Base-by-base conservation (phyloP, 2,888 invertebrate species). In the Cacoxenus indagator region DNA sequence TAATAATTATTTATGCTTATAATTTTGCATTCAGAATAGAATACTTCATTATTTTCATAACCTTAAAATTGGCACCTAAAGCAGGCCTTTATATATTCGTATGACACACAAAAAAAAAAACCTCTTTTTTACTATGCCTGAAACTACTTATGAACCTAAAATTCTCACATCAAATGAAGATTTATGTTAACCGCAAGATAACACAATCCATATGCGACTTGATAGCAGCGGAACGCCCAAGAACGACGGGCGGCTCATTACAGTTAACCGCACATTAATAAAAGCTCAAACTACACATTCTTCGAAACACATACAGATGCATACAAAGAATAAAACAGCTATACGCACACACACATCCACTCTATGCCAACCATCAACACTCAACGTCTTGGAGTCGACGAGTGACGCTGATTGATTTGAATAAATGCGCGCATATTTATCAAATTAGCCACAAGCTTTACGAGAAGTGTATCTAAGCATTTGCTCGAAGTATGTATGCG, bases 341-440 rank as follows among this genome's bases (percentile, higher is more conserved):
- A 48, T 62, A 51, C 51, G 43, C 9, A 62, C 26, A 24, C 22
- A 67, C 59, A 27, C 11, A 54, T 37, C 37, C 4, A 54, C 37
- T n/a, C 31, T 26, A 37, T 55, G 37, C 59, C 31, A n/a, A 17
- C 48, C 48, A 17, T 64, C 61, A 61, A 65, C 54, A 27, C 64
- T 43, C 64, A 29, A 45, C 54, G 8, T 70, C 68, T 17, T 51
- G 22, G 67, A 68, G 45, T 51, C 24, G 43, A 24, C 26, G 61
- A 43, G 45, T 76, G 76, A 77, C 78, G 77, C 83, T 84, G 84
- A 82, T 84, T 84, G 84, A 84, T 82, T 84, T 82, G 79, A 84
- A 83, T 82, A 77, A 84, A 79, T 76, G 77, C 75, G 78, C 72
- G 77, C 83, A 72, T 80, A 79, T 82, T 82, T 84, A 81, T 82